These are phyloP conservation scores for Mythimna lalbum DNA, from an alignment of 2,888 invertebrate genomes.

Conservation along the genomic window DNA sequence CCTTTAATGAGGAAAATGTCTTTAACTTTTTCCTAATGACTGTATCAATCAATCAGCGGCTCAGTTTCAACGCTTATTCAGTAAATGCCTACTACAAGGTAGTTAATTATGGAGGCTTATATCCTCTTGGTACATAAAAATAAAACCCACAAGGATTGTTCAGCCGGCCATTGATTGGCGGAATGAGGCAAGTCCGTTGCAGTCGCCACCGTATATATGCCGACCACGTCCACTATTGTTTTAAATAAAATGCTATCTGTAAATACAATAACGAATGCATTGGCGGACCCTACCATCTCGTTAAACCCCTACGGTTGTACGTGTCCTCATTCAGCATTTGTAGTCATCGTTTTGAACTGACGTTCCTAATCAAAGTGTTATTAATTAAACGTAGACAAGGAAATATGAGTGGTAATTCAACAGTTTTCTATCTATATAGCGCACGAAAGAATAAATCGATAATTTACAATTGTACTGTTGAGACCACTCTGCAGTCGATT, in stretches of 20 bases:
- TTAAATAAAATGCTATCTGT: conserved; percentile 77
- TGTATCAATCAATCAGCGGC: conserved; percentile 42
- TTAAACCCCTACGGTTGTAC: conserved; percentile 65
- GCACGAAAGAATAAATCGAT: conserved; percentile 6
- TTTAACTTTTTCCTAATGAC: conserved; percentile 44
- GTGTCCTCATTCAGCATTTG: conserved; percentile 62
- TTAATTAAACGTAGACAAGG: background rate
- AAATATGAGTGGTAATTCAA: background rate
- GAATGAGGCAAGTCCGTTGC: conserved; percentile 71
- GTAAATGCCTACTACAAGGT: conserved; percentile 31
- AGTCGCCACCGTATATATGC: conserved; percentile 70
- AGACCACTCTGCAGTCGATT: conserved; percentile 40
- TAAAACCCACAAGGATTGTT: conserved; percentile 51
- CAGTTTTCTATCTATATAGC: conserved; percentile 2
- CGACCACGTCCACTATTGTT: conserved; percentile 82
- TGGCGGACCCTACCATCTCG: conserved; percentile 71
- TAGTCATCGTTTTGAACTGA: background rate
- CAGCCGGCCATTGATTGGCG: conserved; percentile 72
- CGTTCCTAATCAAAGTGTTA: conserved; percentile 1
- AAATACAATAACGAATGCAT: conserved; percentile 71
- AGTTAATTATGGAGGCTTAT: conserved; percentile 43
- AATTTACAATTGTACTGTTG: conserved; percentile 23
- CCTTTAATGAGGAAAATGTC: conserved; percentile 31
- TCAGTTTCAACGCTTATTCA: conserved; percentile 32
- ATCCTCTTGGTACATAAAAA: conserved; percentile 45